Percentiles rank a stretch among this genome's conserved stretches.
Conservation (phyloP, 2,888 invertebrate genomes). For the Caenorhabditis becei region DNA sequence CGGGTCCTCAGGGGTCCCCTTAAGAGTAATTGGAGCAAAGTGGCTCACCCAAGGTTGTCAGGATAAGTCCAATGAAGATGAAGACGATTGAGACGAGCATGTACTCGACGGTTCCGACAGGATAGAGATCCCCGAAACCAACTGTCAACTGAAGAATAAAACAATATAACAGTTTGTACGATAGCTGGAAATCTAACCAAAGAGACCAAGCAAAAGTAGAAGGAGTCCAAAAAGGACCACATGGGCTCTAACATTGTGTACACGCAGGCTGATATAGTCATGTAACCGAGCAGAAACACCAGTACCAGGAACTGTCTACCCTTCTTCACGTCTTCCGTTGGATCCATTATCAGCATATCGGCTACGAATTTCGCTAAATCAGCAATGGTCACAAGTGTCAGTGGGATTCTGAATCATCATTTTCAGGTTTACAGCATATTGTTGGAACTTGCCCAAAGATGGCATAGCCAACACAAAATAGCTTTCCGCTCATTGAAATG, state of each 20-base stretch:
- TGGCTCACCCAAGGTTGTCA: conserved; percentile 63
- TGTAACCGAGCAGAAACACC: conserved; percentile 76
- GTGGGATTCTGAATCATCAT: conserved; percentile 73
- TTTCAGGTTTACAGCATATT: neutral
- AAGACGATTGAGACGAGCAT: conserved; percentile 78
- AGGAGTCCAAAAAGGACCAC: conserved; percentile 79
- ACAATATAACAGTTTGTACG: no score
- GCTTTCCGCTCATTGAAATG: conserved; percentile 76
- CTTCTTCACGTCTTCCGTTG: conserved; percentile 56
- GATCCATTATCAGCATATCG: conserved; percentile 68
- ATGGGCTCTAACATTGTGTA: conserved; percentile 72
- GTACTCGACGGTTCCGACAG: conserved; percentile 69
- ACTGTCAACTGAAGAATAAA: conserved; percentile 75
- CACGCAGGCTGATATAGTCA: conserved; percentile 74
- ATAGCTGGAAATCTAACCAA: conserved; percentile 62
- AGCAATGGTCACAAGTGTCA: conserved; percentile 81
- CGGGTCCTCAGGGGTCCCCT: neutral
- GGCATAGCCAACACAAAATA: conserved; percentile 80
- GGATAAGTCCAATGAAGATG: conserved; percentile 78
- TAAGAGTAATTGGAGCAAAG: neutral
- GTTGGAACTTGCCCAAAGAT: conserved; percentile 72
- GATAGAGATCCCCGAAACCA: conserved; percentile 80
- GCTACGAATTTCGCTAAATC: conserved; percentile 81
- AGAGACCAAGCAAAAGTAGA: conserved; percentile 81
- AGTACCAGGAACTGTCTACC: conserved; percentile 61